Conservation (phyloP, 2,797 vertebrate species). For the Sebastes hopkinsi region DNA sequence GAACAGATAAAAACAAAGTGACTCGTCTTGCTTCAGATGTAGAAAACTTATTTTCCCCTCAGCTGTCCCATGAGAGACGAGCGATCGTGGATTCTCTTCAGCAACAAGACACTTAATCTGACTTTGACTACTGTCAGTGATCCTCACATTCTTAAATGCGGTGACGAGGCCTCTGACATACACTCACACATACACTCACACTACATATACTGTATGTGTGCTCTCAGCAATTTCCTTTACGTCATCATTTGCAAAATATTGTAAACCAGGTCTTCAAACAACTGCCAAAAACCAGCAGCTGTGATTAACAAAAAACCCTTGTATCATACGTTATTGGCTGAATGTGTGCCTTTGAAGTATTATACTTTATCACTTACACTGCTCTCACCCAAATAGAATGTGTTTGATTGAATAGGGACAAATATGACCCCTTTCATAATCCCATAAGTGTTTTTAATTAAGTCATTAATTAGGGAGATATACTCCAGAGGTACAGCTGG, state of each 20-base stretch:
- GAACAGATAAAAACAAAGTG: conserved; percentile 82
- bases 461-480: conserved; percentile 79
- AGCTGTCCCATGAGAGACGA: conserved; percentile 50
- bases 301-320: conserved; percentile 21
- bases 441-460: conserved; percentile 78
- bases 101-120: conserved; percentile 69
- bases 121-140: conserved; percentile 71
- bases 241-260: neutral
- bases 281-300: conserved; percentile 18
- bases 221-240: neutral
- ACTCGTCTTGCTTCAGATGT: conserved; percentile 76
- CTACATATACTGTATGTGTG: neutral
- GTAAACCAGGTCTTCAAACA: neutral
- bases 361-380: conserved; percentile 36
- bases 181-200: neutral
- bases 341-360: conserved; percentile 36
- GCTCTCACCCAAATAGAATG: conserved; percentile 47
- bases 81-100: conserved; percentile 59
- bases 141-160: conserved; percentile 31
- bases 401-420: conserved; percentile 75
- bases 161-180: conserved; percentile 24
- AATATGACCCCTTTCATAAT: conserved; percentile 69
- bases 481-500: conserved; percentile 59
- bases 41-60: conserved; percentile 73
- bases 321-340: neutral